Conservation (phyloP, 1,140 invertebrate genomes). For the Drosophila grimshawi region DNA sequence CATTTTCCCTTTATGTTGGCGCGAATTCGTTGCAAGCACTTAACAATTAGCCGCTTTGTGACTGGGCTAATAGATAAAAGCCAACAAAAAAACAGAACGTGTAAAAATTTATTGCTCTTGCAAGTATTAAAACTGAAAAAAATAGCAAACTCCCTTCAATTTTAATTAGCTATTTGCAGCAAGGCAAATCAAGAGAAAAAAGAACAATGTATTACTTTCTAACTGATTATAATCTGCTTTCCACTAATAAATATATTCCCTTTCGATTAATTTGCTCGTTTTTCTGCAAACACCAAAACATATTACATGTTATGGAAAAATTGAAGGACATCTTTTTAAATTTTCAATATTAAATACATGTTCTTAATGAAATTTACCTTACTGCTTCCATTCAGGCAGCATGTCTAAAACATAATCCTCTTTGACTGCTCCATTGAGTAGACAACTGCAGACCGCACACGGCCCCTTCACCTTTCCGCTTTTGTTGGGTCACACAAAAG, state of each 20-base stretch:
- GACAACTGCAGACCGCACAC: neutral
- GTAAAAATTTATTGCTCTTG: neutral
- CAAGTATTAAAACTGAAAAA: neutral
- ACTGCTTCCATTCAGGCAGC: neutral
- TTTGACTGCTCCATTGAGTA: constrained; percentile 22
- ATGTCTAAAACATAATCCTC: constrained; percentile 27
- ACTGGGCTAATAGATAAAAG: constrained; percentile 29
- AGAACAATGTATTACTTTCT: no score
- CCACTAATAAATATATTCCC: no score
- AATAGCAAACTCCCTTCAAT: neutral
- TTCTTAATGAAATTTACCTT: neutral
- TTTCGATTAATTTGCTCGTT: no score
- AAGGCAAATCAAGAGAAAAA: no score
- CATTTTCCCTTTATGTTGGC: constrained; percentile 30
- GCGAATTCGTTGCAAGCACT: constrained; percentile 32
- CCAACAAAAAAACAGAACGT: neutral
- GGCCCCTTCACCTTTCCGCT: neutral
- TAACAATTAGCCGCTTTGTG: constrained; percentile 25
- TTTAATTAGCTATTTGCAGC: no score
- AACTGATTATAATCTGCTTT: no score
- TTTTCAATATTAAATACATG: no score
- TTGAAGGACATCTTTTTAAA: no score
- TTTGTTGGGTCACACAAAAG: constrained; percentile 2
- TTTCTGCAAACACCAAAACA: no score
- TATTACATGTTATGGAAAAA: no score